These are phyloP conservation scores for Drosophila truncata DNA, from an alignment of 1,140 invertebrate species.

Conservation along the genomic window DNA sequence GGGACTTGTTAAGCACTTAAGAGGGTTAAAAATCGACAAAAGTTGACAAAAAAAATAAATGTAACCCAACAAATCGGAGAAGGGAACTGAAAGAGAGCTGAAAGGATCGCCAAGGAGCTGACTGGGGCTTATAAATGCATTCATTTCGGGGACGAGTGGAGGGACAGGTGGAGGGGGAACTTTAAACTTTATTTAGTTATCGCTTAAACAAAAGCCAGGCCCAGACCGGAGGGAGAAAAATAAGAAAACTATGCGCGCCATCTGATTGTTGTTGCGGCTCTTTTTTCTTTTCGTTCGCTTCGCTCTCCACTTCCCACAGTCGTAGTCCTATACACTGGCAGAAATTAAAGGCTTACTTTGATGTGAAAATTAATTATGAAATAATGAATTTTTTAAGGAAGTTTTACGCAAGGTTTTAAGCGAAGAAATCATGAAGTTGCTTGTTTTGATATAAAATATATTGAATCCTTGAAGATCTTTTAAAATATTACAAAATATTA, in stretches of 20 bases:
- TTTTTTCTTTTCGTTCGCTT: conserved; percentile 33
- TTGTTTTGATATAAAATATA: background rate
- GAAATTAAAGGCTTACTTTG: background rate
- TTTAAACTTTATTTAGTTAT: conserved; percentile 77
- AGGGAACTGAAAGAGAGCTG: background rate
- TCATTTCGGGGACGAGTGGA: conserved; percentile 35
- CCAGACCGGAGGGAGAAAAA: conserved; percentile 13
- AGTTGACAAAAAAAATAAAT: conserved; percentile 60
- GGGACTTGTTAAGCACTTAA: conserved; percentile 80
- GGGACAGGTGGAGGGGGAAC: background rate
- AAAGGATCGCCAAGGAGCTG: conserved; percentile 54
- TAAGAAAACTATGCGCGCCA: conserved; percentile 43
- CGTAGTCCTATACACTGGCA: conserved; percentile 36
- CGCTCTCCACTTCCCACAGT: conserved; percentile 57
- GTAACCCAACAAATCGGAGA: conserved; percentile 16
- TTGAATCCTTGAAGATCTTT: background rate
- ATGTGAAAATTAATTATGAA: background rate
- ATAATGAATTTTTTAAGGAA: too few species aligned
- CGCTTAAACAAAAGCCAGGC: conserved; percentile 68
- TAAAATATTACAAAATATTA: too few species aligned
- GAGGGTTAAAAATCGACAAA: conserved; percentile 80
- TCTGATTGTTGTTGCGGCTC: conserved; percentile 33
- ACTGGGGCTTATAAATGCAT: conserved; percentile 66
- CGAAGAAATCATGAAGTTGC: background rate
- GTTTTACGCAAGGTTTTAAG: background rate